Evolutionary conservation across 1,140 invertebrate species (phyloP).

Genomic region (Phymorhynchus buccinoides): DNA sequence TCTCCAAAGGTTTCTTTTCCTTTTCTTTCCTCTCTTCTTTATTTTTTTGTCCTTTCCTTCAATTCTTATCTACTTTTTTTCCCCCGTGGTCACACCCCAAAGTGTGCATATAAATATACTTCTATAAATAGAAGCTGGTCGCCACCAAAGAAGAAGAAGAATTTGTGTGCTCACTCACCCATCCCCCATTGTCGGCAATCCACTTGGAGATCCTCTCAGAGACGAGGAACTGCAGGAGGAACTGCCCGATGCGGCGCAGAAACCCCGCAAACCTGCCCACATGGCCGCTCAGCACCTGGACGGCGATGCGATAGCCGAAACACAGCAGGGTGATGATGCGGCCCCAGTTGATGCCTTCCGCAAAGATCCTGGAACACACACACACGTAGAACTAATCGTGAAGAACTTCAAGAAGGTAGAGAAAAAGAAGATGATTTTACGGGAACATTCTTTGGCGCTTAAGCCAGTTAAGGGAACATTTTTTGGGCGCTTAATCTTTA

Average conservation of each 20-base stretch:
- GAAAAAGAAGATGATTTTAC: neutral
- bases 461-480: too few species aligned
- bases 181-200: conserved; percentile 68
- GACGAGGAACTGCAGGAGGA: conserved; percentile 62
- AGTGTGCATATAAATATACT: too few species aligned
- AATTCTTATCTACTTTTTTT: too few species aligned
- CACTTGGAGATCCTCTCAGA: conserved; percentile 63
- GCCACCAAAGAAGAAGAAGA: too few species aligned
- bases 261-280: conserved; percentile 54
- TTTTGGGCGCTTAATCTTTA: too few species aligned
- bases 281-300: conserved; percentile 52
- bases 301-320: conserved; percentile 69
- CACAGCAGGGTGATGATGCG: conserved; percentile 63
- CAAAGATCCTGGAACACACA: conserved; percentile 60
- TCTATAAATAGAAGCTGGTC: too few species aligned
- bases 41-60: too few species aligned
- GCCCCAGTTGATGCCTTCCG: conserved; percentile 65
- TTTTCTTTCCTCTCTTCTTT: too few species aligned
- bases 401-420: conserved; percentile 11
- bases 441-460: too few species aligned
- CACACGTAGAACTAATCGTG: neutral
- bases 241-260: conserved; percentile 58
- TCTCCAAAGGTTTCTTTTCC: neutral
- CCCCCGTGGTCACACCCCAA: too few species aligned
- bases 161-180: conserved; percentile 66